phyloP scores from a whole-genome alignment of 1,140 invertebrate species.

The Gonatopus flavifemur region DNA sequence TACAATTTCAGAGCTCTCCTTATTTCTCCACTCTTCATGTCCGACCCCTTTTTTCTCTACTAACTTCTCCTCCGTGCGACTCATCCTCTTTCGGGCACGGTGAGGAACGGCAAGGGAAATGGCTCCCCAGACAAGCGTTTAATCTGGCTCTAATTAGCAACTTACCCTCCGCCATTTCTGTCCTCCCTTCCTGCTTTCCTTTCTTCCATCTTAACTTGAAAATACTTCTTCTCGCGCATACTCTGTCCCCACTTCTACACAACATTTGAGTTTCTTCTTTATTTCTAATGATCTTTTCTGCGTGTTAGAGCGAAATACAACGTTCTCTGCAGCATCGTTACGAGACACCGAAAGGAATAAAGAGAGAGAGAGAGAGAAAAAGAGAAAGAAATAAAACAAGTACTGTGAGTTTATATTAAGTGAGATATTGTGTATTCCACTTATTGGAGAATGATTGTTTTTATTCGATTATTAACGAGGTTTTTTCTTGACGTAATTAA shows the following conservation, averaged over 20 bases:
- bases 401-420: too few species aligned
- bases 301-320: too few species aligned
- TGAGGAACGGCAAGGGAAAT: constrained; percentile 49
- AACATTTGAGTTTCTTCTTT: too few species aligned
- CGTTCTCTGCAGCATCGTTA: too few species aligned
- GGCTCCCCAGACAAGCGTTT: constrained; percentile 57
- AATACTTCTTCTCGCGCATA: constrained; percentile 16
- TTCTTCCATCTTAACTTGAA: background rate
- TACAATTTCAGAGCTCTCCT: constrained; percentile 23
- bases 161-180: constrained; percentile 41
- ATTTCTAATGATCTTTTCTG: too few species aligned
- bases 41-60: constrained; percentile 11
- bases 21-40: constrained; percentile 26
- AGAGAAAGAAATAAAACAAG: too few species aligned
- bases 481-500: too few species aligned
- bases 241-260: constrained; percentile 11
- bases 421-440: too few species aligned
- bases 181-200: constrained; percentile 7
- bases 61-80: constrained; percentile 16
- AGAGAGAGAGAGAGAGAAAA: too few species aligned
- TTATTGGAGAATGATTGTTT: too few species aligned
- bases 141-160: constrained; percentile 58
- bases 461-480: too few species aligned
- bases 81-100: constrained; percentile 25
- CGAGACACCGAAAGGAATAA: too few species aligned